Percentiles rank a stretch among this genome's conserved stretches.
These are phyloP conservation scores for Parelbella ahira DNA, from an alignment of 2,888 invertebrate species.

Conservation along the genomic window DNA sequence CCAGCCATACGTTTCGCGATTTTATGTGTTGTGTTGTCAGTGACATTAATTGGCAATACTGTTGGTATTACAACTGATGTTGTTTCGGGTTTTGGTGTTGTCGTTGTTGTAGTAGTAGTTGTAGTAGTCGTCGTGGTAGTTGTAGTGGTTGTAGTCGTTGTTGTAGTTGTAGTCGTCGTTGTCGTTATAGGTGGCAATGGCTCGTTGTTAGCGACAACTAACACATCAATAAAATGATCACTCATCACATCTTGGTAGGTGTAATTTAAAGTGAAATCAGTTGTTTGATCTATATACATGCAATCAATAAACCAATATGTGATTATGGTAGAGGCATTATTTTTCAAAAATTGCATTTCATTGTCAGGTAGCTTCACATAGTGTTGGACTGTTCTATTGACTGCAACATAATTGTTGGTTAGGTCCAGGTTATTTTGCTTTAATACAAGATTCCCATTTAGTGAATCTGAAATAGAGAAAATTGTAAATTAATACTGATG, in stretches of 20 bases:
- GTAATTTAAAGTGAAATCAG: slow-evolving; percentile 81
- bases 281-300: slow-evolving; percentile 82
- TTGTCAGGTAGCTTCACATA: slow-evolving; percentile 78
- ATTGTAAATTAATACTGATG: not conserved
- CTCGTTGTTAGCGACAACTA: slow-evolving; percentile 86
- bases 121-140: slow-evolving; percentile 61
- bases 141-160: slow-evolving; percentile 64
- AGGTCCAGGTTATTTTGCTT: slow-evolving; percentile 82
- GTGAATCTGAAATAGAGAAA: slow-evolving; percentile 69
- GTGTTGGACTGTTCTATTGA: slow-evolving; percentile 79
- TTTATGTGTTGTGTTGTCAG: slow-evolving; percentile 37
- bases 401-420: slow-evolving; percentile 82
- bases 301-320: slow-evolving; percentile 92
- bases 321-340: slow-evolving; percentile 69
- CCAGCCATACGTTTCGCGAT: slow-evolving; percentile 44
- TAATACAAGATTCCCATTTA: slow-evolving; percentile 85
- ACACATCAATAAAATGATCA: slow-evolving; percentile 83
- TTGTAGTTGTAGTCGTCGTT: slow-evolving; percentile 67
- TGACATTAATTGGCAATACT: slow-evolving; percentile 27
- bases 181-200: slow-evolving; percentile 79
- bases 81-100: slow-evolving; percentile 35
- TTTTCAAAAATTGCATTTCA: slow-evolving; percentile 81
- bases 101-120: slow-evolving; percentile 40
- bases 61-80: slow-evolving; percentile 28
- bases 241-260: slow-evolving; percentile 83